Percentiles rank a stretch among this genome's conserved stretches.
These are phyloP conservation scores for Hemithea aestivaria DNA, from an alignment of 2,888 invertebrate species.

Conservation along the genomic window DNA sequence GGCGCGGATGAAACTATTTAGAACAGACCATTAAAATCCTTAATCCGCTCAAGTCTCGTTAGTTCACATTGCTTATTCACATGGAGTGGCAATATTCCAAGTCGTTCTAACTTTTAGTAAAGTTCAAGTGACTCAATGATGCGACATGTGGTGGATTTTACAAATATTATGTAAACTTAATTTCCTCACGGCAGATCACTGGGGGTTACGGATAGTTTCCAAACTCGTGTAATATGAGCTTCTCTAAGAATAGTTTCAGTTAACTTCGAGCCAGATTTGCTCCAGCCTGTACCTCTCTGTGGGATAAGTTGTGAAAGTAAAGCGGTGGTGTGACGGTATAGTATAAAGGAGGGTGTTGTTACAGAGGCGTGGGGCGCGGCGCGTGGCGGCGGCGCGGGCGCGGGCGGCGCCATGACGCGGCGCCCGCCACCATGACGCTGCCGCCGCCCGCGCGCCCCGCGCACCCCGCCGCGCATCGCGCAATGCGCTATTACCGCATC, in stretches of 20 bases:
- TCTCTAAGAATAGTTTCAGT: neutral
- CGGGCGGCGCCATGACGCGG: slow-evolving; percentile 78
- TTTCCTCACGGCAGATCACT: no score
- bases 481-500: slow-evolving; percentile 90
- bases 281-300: no score
- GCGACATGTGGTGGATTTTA: no score
- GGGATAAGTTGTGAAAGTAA: neutral
- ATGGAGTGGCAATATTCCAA: no score
- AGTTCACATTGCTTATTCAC: slow-evolving; percentile 1
- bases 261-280: no score
- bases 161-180: no score
- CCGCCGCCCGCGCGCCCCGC: slow-evolving; percentile 78
- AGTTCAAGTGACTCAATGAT: no score
- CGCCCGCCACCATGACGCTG: slow-evolving; percentile 80
- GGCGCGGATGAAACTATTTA: slow-evolving; percentile 9
- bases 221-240: neutral
- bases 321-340: neutral
- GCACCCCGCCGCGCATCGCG: slow-evolving; percentile 79
- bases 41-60: slow-evolving; percentile 1
- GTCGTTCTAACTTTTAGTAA: no score
- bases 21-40: slow-evolving; percentile 9
- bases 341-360: slow-evolving; percentile 32
- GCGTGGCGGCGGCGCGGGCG: slow-evolving; percentile 78
- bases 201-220: slow-evolving; percentile 2
- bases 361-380: slow-evolving; percentile 78